Evolutionary conservation across 1,140 invertebrate species (phyloP).

Genomic region (Dendroctonus ponderosae): DNA sequence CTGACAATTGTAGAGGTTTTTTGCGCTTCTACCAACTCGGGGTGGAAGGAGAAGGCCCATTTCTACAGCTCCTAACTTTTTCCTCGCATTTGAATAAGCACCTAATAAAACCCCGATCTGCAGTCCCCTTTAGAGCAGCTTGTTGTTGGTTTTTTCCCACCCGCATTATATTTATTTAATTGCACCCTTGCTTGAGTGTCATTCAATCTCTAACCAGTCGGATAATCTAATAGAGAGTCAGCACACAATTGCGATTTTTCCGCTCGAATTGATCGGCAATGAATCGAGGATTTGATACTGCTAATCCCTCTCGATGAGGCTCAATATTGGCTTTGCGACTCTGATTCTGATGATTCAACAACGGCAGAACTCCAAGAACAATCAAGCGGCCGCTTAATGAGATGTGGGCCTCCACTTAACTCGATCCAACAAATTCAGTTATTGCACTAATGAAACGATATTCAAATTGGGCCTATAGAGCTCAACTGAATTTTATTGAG

Average conservation of each 20-base stretch:
- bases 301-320: too few species aligned
- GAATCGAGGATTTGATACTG: slow-evolving; percentile 4
- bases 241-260: slow-evolving; percentile 19
- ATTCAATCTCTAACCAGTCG: slow-evolving; percentile 20
- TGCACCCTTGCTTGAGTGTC: slow-evolving; percentile 22
- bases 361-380: too few species aligned
- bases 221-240: slow-evolving; percentile 16
- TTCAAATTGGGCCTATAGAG: slow-evolving; percentile 26
- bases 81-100: too few species aligned
- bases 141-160: slow-evolving; percentile 15
- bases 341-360: too few species aligned
- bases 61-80: too few species aligned
- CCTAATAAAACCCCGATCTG: too few species aligned
- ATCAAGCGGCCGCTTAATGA: slow-evolving; percentile 1
- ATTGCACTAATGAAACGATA: slow-evolving; percentile 21
- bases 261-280: slow-evolving; percentile 19
- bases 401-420: slow-evolving; percentile 23
- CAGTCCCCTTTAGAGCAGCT: too few species aligned
- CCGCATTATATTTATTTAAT: slow-evolving; percentile 26
- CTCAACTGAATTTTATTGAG: slow-evolving; percentile 26
- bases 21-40: too few species aligned
- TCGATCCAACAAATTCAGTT: slow-evolving; percentile 25
- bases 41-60: too few species aligned
- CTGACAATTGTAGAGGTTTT: too few species aligned
- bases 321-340: too few species aligned